These are phyloP conservation scores for Anthopleura sola DNA, from an alignment of 64 coral and sea anemone species.

Conservation along the genomic window DNA sequence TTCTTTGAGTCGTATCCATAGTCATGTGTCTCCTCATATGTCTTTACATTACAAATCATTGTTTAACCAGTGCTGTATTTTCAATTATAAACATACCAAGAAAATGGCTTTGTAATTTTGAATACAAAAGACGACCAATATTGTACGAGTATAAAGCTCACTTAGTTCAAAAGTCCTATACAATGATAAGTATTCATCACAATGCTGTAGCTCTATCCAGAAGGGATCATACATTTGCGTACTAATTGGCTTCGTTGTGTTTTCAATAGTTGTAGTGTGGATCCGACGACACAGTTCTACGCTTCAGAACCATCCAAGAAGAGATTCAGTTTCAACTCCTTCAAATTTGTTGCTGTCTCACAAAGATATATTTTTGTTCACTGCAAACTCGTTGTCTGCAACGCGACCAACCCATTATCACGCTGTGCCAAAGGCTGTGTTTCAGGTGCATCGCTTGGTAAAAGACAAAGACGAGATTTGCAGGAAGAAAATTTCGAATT, in stretches of 20 bases:
- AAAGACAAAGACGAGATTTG: background rate
- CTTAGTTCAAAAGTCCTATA: too few species aligned
- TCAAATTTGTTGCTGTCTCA: slow-evolving; percentile 52
- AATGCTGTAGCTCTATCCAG: too few species aligned
- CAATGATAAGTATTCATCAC: too few species aligned
- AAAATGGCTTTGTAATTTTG: too few species aligned
- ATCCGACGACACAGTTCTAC: slow-evolving; percentile 48
- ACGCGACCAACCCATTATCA: slow-evolving; percentile 53
- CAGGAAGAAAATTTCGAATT: slow-evolving; percentile 4
- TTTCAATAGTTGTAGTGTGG: background rate
- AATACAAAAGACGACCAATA: too few species aligned
- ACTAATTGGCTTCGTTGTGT: background rate
- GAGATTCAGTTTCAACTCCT: slow-evolving; percentile 67
- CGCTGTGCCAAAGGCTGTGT: slow-evolving; percentile 55
- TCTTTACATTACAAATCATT: too few species aligned
- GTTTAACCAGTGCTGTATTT: too few species aligned
- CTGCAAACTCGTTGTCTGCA: slow-evolving; percentile 69
- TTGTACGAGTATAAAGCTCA: too few species aligned
- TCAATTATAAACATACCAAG: too few species aligned
- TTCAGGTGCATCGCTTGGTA: background rate
- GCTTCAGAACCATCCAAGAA: background rate
- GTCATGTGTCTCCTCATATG: too few species aligned
- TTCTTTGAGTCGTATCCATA: too few species aligned
- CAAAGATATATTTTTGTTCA: slow-evolving; percentile 73
- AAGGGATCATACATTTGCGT: background rate